These are phyloP conservation scores for Uloborus diversus DNA, from an alignment of 1,140 invertebrate species.

Conservation along the genomic window DNA sequence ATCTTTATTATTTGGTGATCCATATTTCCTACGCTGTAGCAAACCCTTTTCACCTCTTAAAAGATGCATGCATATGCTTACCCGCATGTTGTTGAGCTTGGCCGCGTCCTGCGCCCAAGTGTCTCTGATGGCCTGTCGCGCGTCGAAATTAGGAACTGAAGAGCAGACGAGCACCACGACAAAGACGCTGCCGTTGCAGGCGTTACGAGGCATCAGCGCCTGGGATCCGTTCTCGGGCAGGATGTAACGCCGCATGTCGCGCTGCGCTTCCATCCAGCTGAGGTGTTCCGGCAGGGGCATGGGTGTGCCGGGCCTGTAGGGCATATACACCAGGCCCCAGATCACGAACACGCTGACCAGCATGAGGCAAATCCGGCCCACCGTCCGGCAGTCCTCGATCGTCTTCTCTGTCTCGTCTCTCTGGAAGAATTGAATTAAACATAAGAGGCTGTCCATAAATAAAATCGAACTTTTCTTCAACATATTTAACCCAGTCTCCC, in stretches of 20 bases:
- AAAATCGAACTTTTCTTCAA: no score
- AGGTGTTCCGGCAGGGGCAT: constrained; percentile 7
- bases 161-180: constrained; percentile 80
- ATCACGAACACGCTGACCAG: constrained; percentile 12
- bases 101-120: constrained; percentile 74
- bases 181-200: constrained; percentile 64
- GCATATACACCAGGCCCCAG: constrained; percentile 49
- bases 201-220: constrained; percentile 67
- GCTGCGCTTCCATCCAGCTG: constrained; percentile 42
- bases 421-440: constrained; percentile 1
- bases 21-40: no score
- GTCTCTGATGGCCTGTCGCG: constrained; percentile 76
- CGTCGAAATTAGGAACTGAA: constrained; percentile 73
- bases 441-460: neutral
- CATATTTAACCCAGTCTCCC: no score
- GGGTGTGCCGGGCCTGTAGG: neutral
- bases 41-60: no score
- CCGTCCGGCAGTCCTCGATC: constrained; percentile 14
- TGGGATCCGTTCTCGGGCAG: constrained; percentile 75
- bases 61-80: no score
- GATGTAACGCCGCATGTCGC: constrained; percentile 76
- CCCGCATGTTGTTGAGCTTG: neutral
- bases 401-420: constrained; percentile 16
- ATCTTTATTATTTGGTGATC: no score
- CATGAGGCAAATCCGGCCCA: constrained; percentile 6